Conservation (phyloP, 92 coral and sea anemone species). For the Umimayanthus kanabou region DNA sequence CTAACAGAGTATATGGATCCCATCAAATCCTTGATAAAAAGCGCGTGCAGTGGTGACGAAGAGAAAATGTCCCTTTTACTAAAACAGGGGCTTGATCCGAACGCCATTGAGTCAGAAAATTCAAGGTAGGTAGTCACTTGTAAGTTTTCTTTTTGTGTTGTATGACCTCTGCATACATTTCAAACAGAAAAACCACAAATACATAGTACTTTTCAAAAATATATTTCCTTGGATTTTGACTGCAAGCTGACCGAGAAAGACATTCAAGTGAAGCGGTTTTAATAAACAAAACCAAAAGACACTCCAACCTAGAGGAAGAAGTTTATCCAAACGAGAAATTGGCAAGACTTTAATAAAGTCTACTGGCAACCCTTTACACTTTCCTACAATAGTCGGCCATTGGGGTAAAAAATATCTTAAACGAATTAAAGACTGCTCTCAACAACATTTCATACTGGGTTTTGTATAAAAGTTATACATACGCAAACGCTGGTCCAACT, state of each 20-base stretch:
- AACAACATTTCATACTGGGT: background rate
- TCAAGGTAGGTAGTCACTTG: constrained; percentile 39
- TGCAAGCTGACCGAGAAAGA: background rate
- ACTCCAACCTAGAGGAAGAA: background rate
- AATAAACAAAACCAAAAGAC: background rate
- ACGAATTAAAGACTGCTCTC: background rate
- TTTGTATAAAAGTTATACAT: background rate
- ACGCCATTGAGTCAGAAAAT: constrained; percentile 49
- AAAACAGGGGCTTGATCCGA: constrained; percentile 63
- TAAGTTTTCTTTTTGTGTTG: background rate
- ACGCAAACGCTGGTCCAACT: background rate
- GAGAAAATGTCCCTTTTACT: constrained; percentile 35
- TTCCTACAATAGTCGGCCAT: background rate
- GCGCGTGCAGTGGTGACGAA: constrained; percentile 55
- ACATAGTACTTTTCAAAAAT: background rate
- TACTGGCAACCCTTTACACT: background rate
- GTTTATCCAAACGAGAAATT: background rate
- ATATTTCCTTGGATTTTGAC: background rate
- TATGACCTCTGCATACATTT: background rate
- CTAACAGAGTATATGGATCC: constrained; percentile 43
- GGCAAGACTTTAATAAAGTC: no score
- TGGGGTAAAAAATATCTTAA: background rate
- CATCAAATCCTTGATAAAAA: constrained; percentile 31
- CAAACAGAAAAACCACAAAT: background rate
- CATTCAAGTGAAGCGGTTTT: no score